Conservation (phyloP, 2,113 vertebrate species). For the Oostethus manadensis region DNA sequence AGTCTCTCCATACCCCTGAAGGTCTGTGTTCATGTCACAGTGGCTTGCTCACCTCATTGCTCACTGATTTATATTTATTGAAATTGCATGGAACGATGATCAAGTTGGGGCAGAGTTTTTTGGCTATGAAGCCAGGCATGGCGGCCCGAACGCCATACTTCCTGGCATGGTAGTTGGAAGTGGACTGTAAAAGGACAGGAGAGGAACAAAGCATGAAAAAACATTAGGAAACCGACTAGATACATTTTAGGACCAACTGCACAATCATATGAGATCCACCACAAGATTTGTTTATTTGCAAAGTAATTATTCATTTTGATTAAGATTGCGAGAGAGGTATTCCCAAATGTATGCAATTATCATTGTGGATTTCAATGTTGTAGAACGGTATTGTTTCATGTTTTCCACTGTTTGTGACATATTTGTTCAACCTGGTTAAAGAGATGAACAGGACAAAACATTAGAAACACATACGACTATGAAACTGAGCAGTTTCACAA, state of each 20-base stretch:
- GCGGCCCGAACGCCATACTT: conserved; percentile 92
- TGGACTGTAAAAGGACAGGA: conserved; percentile 73
- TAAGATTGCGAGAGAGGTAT: not conserved
- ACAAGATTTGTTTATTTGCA: not conserved
- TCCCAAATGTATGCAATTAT: too few species aligned
- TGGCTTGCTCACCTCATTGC: conserved; percentile 77
- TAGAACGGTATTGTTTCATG: too few species aligned
- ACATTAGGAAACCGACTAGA: not conserved
- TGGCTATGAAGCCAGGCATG: conserved; percentile 98
- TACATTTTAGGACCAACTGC: too few species aligned
- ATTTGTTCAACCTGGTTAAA: too few species aligned
- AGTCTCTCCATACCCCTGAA: not conserved
- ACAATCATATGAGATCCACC: not conserved
- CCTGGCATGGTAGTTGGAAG: conserved; percentile 93
- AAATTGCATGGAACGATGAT: conserved; percentile 88
- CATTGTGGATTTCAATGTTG: too few species aligned
- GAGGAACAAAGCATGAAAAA: not conserved
- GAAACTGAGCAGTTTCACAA: too few species aligned
- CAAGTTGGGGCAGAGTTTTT: conserved; percentile 88
- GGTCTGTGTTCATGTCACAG: not conserved
- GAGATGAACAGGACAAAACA: too few species aligned
- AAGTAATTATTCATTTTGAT: not conserved
- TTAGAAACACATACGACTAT: too few species aligned
- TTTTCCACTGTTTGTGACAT: too few species aligned
- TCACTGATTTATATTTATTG: conserved; percentile 86